Conservation (phyloP, 1,140 invertebrate species). For the Euura saliciscinereae region DNA sequence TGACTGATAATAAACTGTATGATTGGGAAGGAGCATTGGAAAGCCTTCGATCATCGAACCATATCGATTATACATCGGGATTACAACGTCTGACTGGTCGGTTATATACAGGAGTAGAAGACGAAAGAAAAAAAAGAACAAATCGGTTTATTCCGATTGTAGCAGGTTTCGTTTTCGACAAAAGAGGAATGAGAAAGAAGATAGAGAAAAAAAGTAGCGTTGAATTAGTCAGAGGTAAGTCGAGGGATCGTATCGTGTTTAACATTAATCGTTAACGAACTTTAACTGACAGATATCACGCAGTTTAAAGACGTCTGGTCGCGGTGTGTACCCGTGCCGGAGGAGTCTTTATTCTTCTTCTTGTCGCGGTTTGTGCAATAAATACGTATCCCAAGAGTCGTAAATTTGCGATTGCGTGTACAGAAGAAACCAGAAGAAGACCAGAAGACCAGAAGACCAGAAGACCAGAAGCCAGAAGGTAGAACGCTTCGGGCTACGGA, state of each 20-base stretch:
- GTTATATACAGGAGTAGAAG: too few relatives aligned
- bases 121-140: too few relatives aligned
- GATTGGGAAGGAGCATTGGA: not conserved
- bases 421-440: too few relatives aligned
- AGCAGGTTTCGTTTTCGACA: too few relatives aligned
- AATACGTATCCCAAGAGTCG: not conserved
- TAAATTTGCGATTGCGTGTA: not conserved
- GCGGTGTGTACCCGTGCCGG: not conserved
- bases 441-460: too few relatives aligned
- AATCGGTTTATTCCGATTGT: too few relatives aligned
- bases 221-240: not conserved
- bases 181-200: too few relatives aligned
- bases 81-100: too few relatives aligned
- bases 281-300: not conserved
- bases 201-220: not conserved
- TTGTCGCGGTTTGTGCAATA: not conserved
- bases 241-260: not conserved
- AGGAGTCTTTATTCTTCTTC: not conserved
- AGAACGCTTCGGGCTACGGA: not conserved
- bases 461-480: too few relatives aligned
- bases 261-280: slow-evolving; percentile 1
- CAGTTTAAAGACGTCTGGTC: not conserved
- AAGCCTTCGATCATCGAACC: too few relatives aligned
- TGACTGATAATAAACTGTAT: not conserved
- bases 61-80: too few relatives aligned